phyloP scores from a whole-genome alignment of 1,140 invertebrate species.

The Planococcus citri region DNA sequence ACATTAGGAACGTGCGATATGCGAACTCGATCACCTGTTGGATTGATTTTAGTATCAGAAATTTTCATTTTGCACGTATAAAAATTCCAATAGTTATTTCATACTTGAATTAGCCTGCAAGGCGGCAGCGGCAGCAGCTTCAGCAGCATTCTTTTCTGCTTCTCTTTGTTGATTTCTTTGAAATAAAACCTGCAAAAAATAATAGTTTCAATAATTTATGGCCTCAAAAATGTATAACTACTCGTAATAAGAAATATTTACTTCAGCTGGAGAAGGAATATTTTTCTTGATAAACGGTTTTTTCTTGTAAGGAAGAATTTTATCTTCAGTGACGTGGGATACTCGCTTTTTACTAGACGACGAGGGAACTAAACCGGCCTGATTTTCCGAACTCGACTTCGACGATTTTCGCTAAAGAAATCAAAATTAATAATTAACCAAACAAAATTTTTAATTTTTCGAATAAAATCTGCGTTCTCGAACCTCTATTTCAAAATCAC shows the following conservation, averaged over 20 bases:
- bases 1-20: constrained; percentile 9
- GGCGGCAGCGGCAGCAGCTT: background rate
- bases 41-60: background rate
- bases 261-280: background rate
- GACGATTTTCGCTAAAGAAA: background rate
- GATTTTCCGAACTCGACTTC: background rate
- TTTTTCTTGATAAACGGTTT: background rate
- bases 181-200: background rate
- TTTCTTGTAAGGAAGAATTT: background rate
- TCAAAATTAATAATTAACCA: background rate
- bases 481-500: background rate
- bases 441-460: background rate
- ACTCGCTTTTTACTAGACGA: background rate
- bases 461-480: too few relatives aligned
- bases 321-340: background rate
- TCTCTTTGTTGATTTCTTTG: constrained; percentile 3
- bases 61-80: background rate
- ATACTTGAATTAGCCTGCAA: background rate
- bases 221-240: background rate
- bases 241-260: background rate
- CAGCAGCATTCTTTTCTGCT: background rate
- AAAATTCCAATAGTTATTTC: too few relatives aligned
- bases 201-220: background rate
- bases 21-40: background rate
- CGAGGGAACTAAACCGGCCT: background rate